phyloP scores from a whole-genome alignment of 2,113 vertebrate species.

The Microtus oregoni region DNA sequence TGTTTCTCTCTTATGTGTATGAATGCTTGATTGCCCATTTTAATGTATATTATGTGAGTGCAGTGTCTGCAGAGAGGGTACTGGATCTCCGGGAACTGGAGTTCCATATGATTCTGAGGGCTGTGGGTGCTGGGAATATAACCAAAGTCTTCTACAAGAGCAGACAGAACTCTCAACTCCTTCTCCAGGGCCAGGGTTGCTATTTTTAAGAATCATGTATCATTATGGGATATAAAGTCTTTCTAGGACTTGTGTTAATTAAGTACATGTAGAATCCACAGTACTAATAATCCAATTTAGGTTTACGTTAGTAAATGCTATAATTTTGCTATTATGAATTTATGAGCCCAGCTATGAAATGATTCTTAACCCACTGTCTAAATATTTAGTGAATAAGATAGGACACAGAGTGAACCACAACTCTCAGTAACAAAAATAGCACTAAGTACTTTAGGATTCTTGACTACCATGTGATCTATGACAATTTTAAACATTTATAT shows the following conservation, averaged over 20 bases:
- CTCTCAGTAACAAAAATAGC: neutral
- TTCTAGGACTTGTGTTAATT: neutral
- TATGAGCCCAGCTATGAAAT: neutral
- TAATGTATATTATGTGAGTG: neutral
- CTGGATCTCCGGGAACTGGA: neutral
- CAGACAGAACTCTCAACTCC: neutral
- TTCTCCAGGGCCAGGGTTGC: neutral
- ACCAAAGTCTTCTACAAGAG: neutral
- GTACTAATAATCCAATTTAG: neutral
- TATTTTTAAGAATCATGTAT: neutral
- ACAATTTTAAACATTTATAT: neutral
- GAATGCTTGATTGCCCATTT: neutral
- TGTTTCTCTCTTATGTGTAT: neutral
- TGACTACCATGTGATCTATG: neutral
- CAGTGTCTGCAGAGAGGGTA: neutral
- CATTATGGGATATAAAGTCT: neutral
- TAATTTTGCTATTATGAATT: neutral
- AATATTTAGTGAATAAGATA: neutral
- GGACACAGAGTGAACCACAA: neutral
- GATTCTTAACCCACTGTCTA: neutral
- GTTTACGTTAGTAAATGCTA: neutral
- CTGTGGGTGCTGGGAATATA: neutral
- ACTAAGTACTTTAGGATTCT: neutral
- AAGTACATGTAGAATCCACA: neutral
- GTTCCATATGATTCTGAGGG: neutral